These are phyloP conservation scores for Kryptolebias ocellatus DNA, from an alignment of 2,797 vertebrate genomes.

Conservation along the genomic window DNA sequence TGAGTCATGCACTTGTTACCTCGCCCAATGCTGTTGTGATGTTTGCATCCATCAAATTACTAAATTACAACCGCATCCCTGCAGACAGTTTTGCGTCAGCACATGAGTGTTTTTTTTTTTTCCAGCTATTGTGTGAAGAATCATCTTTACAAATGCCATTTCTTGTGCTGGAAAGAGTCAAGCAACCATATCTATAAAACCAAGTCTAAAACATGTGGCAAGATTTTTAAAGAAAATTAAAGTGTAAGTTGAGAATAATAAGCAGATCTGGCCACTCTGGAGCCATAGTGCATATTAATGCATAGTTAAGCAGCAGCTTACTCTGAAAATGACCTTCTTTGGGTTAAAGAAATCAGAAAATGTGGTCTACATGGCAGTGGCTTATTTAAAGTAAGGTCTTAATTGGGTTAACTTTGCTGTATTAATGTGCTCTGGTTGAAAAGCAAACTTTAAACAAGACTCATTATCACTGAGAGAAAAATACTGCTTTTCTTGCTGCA, in stretches of 20 bases:
- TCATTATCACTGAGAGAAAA: no score
- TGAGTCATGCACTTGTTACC: background rate
- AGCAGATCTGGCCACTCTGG: background rate
- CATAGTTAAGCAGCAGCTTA: background rate
- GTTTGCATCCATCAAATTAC: background rate
- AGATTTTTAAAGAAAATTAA: background rate
- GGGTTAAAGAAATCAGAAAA: background rate
- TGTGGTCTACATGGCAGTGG: background rate
- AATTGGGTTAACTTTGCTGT: no score
- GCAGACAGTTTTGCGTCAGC: background rate
- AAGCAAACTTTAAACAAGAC: no score
- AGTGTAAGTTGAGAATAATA: background rate
- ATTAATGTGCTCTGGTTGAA: no score
- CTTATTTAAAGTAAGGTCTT: background rate
- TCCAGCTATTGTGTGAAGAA: background rate
- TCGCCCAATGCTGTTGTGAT: background rate
- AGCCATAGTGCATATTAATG: background rate
- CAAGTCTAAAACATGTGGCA: background rate
- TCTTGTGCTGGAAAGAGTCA: background rate
- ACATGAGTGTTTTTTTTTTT: background rate
- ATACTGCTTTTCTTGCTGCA: no score
- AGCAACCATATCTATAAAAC: background rate
- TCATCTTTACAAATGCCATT: background rate
- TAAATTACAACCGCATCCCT: conserved; percentile 3
- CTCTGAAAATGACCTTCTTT: background rate